A percentile compares a stretch with the other conserved stretches of the same genome.
These are phyloP conservation scores for Pseudotriccus pelzelni DNA, from an alignment of 2,797 vertebrate species.

Conservation along the genomic window DNA sequence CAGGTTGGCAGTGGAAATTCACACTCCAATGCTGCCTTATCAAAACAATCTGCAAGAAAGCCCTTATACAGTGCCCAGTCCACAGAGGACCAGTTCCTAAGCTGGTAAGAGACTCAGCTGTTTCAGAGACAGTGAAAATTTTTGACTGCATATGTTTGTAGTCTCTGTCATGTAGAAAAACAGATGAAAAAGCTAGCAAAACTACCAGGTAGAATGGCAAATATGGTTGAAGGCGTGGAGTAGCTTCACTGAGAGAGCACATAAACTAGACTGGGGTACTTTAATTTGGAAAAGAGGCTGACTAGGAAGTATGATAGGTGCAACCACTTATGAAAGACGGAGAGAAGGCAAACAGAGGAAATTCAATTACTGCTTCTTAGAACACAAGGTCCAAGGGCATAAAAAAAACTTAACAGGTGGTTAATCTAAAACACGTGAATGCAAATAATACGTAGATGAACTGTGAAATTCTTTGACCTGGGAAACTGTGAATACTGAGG, in stretches of 20 bases:
- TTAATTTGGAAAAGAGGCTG: background rate
- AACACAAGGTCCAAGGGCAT: background rate
- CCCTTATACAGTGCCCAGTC: background rate
- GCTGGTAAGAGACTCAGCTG: background rate
- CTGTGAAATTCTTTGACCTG: background rate
- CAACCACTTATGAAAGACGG: background rate
- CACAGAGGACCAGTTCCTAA: background rate
- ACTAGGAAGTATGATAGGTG: background rate
- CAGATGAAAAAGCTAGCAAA: background rate
- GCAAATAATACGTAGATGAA: background rate
- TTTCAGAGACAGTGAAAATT: background rate
- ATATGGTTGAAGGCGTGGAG: background rate
- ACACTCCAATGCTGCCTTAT: background rate
- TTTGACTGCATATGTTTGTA: background rate
- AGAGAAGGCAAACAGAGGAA: background rate
- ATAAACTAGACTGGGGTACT: background rate
- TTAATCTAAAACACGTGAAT: background rate
- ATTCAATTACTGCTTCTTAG: background rate
- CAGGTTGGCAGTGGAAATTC: background rate
- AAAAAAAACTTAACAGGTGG: background rate
- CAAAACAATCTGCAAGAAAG: background rate
- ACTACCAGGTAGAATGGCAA: background rate
- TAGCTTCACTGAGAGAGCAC: background rate
- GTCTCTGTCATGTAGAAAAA: background rate
- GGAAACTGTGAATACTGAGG: background rate